Base-by-base conservation (phyloP, 2,113 vertebrate species). In the Phocoena phocoena region DNA sequence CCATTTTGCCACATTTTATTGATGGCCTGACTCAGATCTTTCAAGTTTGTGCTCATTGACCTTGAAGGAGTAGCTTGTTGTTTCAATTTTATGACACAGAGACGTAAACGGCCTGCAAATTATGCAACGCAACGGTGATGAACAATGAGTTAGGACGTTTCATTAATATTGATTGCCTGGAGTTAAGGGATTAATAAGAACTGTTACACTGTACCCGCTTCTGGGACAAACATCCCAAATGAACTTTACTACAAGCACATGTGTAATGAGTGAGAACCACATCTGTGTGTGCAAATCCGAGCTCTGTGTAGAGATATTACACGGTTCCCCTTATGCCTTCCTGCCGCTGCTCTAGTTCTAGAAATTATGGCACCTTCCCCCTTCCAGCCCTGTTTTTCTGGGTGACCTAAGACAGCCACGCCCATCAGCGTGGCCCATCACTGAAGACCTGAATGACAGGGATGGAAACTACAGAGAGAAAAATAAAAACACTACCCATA, bases 1-100 rank as follows among this genome's bases (percentile, higher is more conserved):
- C 98, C 97, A 99, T 99, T 99, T 98, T 68, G 98, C 99, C 98
- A 98, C 98, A 97, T 99, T 99, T 99, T 99, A 98, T 99, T 99
- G 98, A 99, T 99, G 99, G 98, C 97, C 98, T 94, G 97, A 90
- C 53, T 97, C 94, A 96, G 98, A 98, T 99, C 98, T 99, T 99
- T 98, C 98, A 97, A 98, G 92, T 97, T 97, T 96, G 92, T 98
- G 97, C 98, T 98, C 92, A 95, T 98, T 97, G 98, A 99, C 98
- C 97, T 98, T 98, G 98, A 98, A 98, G 98, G 98, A 97, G 95
- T 98, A 98, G 98, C 98, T 97, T 95, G 98, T 98, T 99, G 97
- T 98, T 98, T 97, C 97, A 97, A 97, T 98, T 97, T 97, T 97
- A 98, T 95, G 97, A 98, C 97, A 98, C 96, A 97, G 98, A 98